These are phyloP conservation scores for Avahi laniger DNA, from an alignment of 2,797 vertebrate genomes.

Conservation along the genomic window DNA sequence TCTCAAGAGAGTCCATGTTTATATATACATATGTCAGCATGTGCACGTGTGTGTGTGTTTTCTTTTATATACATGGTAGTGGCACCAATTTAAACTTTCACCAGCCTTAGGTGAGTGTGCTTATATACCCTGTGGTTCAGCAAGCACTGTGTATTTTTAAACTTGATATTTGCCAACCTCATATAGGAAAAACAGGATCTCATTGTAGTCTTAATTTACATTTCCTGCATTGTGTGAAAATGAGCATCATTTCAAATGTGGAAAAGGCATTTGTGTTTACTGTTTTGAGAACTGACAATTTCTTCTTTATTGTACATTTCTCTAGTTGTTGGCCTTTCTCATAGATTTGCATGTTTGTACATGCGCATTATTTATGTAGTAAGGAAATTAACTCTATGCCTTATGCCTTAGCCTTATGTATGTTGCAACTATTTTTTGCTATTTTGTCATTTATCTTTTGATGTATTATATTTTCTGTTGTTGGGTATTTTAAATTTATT, in stretches of 20 bases:
- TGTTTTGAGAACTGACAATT: neutral
- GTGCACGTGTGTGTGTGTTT: neutral
- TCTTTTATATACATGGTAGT: neutral
- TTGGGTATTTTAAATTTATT: neutral
- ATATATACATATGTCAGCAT: neutral
- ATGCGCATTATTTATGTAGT: neutral
- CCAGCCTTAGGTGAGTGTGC: neutral
- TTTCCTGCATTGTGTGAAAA: neutral
- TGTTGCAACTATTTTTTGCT: neutral
- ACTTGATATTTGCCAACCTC: neutral
- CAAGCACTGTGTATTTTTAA: neutral
- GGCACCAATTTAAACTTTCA: neutral
- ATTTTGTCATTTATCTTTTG: conserved; percentile 8
- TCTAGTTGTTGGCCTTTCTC: conserved; percentile 17
- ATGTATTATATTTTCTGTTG: neutral
- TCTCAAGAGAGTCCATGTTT: neutral
- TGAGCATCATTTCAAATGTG: conserved; percentile 8
- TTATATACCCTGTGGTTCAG: neutral
- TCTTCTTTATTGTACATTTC: conserved; percentile 6
- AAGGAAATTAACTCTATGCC: neutral
- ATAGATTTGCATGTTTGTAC: neutral
- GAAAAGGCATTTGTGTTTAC: neutral
- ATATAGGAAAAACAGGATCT: neutral
- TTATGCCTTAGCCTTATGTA: neutral
- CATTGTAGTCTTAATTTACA: neutral